Evolutionary conservation across 1,140 invertebrate genomes (phyloP).

Genomic region (Periplaneta americana): DNA sequence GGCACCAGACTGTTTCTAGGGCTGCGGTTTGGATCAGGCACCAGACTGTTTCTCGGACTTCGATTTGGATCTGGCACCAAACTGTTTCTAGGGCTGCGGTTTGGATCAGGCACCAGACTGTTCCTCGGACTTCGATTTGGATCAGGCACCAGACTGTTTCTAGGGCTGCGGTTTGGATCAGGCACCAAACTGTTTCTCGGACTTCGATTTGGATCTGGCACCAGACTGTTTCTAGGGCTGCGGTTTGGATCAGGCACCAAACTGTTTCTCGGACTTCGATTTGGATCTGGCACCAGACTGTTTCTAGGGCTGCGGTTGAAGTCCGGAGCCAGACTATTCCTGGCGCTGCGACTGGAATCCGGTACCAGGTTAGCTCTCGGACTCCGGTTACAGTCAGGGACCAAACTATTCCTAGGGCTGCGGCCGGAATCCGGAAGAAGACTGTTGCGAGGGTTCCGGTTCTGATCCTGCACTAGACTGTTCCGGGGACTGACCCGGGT

Average conservation of each 20-base stretch:
- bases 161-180: not conserved
- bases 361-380: not conserved
- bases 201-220: slow-evolving; percentile 38
- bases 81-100: not conserved
- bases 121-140: slow-evolving; percentile 31
- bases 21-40: slow-evolving; percentile 35
- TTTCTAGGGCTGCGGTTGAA: not conserved
- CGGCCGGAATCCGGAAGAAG: slow-evolving; percentile 37
- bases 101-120: not conserved
- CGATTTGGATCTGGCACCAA: not conserved
- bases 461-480: slow-evolving; percentile 34
- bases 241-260: not conserved
- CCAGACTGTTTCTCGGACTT: slow-evolving; percentile 20
- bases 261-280: slow-evolving; percentile 31
- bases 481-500: slow-evolving; percentile 34
- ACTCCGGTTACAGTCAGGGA: not conserved
- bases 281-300: slow-evolving; percentile 18
- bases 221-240: slow-evolving; percentile 24
- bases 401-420: slow-evolving; percentile 22
- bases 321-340: not conserved
- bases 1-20: slow-evolving; percentile 37
- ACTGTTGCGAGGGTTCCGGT: slow-evolving; percentile 23
- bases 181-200: not conserved
- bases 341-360: not conserved
- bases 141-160: slow-evolving; percentile 34